A percentile compares a stretch with the other conserved stretches of the same genome.
These are phyloP conservation scores for Teinopalpus imperialis DNA, from an alignment of 2,888 invertebrate genomes.

Conservation along the genomic window DNA sequence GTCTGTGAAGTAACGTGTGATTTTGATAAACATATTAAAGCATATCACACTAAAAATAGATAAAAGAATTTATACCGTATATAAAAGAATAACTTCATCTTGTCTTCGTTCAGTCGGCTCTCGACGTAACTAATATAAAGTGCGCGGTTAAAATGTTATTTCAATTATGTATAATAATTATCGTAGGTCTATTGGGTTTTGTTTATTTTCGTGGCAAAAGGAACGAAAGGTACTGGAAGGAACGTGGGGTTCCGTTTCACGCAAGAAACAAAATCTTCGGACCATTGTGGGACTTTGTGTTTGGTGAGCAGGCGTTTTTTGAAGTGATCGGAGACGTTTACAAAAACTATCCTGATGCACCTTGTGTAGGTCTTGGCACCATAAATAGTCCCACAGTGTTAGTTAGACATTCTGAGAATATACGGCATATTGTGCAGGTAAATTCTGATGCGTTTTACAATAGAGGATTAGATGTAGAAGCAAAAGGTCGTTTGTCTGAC, in stretches of 20 bases:
- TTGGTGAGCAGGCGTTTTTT: constrained; percentile 41
- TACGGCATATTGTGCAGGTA: constrained; percentile 37
- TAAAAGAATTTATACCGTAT: too few relatives aligned
- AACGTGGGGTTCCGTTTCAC: constrained; percentile 48
- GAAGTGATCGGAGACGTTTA: constrained; percentile 47
- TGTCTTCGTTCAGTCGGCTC: too few relatives aligned
- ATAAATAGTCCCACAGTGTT: constrained; percentile 34
- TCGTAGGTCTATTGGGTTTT: too few relatives aligned
- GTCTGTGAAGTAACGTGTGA: too few relatives aligned
- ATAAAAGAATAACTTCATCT: too few relatives aligned
- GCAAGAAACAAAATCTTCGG: constrained; percentile 43
- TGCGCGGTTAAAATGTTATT: too few relatives aligned
- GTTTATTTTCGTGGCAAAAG: constrained; percentile 7
- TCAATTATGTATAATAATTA: constrained; percentile 6
- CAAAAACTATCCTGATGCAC: constrained; percentile 43
- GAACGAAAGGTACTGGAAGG: constrained; percentile 54
- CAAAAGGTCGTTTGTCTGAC: constrained; percentile 34
- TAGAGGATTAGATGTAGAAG: constrained; percentile 31
- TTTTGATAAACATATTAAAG: too few relatives aligned
- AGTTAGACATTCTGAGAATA: constrained; percentile 37
- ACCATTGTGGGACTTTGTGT: constrained; percentile 45
- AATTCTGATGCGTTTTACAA: constrained; percentile 40
- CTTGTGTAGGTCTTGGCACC: constrained; percentile 48
- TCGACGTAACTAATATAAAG: too few relatives aligned
- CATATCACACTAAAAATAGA: too few relatives aligned